These are phyloP conservation scores for Gobio gobio DNA, from an alignment of 2,113 vertebrate genomes.

Conservation along the genomic window DNA sequence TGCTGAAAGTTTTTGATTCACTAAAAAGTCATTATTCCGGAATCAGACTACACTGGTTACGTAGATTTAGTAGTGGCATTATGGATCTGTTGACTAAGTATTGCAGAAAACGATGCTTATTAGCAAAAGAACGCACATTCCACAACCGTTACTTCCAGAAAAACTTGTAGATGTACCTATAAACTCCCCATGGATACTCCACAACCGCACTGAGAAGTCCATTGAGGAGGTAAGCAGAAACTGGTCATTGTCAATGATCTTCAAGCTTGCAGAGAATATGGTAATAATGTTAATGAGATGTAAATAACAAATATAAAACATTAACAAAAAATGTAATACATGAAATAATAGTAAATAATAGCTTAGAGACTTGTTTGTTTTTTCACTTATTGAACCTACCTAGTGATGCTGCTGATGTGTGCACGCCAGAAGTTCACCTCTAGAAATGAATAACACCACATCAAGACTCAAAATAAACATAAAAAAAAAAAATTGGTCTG, in stretches of 20 bases:
- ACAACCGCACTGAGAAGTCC: conserved; percentile 72
- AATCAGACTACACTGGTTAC: no score
- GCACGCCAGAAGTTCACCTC: conserved; percentile 68
- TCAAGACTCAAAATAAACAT: neutral
- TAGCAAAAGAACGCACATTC: neutral
- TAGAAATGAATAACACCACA: conserved; percentile 43
- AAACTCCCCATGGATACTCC: conserved; percentile 71
- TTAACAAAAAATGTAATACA: conserved; percentile 49
- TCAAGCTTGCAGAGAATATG: conserved; percentile 65
- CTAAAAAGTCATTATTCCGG: no score
- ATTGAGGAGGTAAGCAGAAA: conserved; percentile 74
- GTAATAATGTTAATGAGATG: neutral
- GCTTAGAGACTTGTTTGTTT: conserved; percentile 12
- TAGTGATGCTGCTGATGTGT: conserved; percentile 71
- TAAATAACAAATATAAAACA: neutral
- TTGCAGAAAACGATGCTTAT: neutral
- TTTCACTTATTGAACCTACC: conserved; percentile 67
- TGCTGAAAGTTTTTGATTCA: no score
- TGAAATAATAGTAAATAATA: conserved; percentile 16
- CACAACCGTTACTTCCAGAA: neutral
- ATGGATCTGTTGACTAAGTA: neutral
- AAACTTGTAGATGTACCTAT: conserved; percentile 65
- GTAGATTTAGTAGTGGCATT: neutral
- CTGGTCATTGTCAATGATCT: conserved; percentile 74
- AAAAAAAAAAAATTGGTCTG: neutral